Evolutionary conservation across 2,797 vertebrate genomes (phyloP).

Genomic region (Selene dorsalis): DNA sequence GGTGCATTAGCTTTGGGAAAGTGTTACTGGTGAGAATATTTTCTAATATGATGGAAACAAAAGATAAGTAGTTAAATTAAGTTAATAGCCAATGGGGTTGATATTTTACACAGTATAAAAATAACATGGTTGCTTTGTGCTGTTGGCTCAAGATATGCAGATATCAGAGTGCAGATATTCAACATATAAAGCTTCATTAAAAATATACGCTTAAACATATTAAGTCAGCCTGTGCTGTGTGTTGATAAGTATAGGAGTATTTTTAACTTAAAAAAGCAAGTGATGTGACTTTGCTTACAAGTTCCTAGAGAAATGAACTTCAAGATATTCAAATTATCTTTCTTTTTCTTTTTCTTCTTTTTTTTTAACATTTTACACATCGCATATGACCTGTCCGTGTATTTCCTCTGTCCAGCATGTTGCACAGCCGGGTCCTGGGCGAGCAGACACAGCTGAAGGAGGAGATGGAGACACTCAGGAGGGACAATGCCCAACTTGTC

Average conservation of each 20-base stretch:
- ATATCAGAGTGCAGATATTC: too few species aligned
- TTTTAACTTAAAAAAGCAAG: neutral
- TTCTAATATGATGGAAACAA: neutral
- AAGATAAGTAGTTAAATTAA: conserved; percentile 4
- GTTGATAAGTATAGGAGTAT: neutral
- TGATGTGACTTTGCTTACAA: neutral
- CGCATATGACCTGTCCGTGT: neutral
- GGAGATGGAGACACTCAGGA: conserved; percentile 92
- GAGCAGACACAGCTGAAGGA: conserved; percentile 97
- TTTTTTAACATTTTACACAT: neutral
- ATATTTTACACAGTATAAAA: neutral
- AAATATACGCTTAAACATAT: neutral
- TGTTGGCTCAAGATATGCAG: neutral
- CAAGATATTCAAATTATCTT: neutral
- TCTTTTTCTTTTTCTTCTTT: too few species aligned
- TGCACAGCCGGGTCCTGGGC: conserved; percentile 93
- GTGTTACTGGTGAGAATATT: conserved; percentile 5
- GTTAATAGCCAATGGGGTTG: neutral
- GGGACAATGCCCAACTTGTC: conserved; percentile 91
- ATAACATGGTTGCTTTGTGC: neutral
- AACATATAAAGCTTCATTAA: neutral
- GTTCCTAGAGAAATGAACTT: neutral
- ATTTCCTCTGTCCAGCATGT: conserved; percentile 83
- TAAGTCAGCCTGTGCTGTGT: neutral
- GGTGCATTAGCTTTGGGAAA: conserved; percentile 15